A percentile compares a stretch with the other conserved stretches of the same genome.
Conservation (phyloP, 2,113 vertebrate genomes). For the Petrocephalus zakoni region DNA sequence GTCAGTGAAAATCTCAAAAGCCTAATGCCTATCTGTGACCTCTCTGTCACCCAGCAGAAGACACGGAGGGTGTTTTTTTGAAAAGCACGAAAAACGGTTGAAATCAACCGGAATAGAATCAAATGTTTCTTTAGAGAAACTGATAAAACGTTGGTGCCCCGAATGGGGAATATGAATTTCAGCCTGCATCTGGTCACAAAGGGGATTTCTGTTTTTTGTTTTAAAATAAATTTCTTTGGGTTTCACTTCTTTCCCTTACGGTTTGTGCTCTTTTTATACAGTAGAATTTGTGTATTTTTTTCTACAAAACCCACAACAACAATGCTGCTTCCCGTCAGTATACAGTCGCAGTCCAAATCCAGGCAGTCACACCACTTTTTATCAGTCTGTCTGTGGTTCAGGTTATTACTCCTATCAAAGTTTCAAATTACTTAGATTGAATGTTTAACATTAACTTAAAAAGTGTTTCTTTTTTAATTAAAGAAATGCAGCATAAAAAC, state of each 20-base stretch:
- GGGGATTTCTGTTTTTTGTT: neutral
- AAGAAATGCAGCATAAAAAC: constrained; percentile 34
- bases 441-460: constrained; percentile 43
- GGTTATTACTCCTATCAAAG: constrained; percentile 28
- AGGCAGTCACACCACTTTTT: neutral
- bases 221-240: neutral
- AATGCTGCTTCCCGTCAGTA: constrained; percentile 42
- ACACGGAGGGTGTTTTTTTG: neutral
- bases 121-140: constrained; percentile 5
- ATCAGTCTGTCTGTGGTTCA: constrained; percentile 28
- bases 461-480: constrained; percentile 36
- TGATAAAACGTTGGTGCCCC: neutral
- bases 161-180: neutral
- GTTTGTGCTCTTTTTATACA: neutral
- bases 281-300: constrained; percentile 21
- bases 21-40: neutral
- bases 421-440: constrained; percentile 34
- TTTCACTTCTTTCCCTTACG: neutral
- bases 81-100: neutral
- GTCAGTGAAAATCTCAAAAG: neutral
- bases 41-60: neutral
- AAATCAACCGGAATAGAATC: neutral
- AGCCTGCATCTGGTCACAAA: neutral
- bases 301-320: constrained; percentile 27
- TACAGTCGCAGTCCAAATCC: constrained; percentile 34